Evolutionary conservation across 1,140 invertebrate species (phyloP).

Genomic region (Odontomachus brunneus): DNA sequence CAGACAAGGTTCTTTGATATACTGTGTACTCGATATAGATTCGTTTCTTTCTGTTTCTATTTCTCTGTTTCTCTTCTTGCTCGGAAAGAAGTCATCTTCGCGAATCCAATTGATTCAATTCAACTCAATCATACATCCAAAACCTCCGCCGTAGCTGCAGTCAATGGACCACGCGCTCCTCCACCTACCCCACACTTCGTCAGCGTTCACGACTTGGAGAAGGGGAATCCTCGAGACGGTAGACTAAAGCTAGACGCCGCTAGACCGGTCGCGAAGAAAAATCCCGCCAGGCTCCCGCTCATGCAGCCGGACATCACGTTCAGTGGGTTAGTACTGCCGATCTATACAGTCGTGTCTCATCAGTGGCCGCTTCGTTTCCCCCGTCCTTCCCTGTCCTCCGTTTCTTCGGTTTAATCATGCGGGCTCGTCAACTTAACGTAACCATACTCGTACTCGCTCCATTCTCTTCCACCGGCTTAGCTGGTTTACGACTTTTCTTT

Average conservation of each 20-base stretch:
- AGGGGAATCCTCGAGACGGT: constrained; percentile 48
- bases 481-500: constrained; percentile 54
- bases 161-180: neutral
- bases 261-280: constrained; percentile 75
- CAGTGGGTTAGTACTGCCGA: constrained; percentile 74
- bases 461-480: constrained; percentile 53
- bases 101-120: too few species aligned
- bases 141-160: neutral
- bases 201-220: constrained; percentile 2
- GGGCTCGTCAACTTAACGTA: constrained; percentile 54
- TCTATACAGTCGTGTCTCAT: constrained; percentile 45
- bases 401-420: constrained; percentile 72
- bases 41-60: too few species aligned
- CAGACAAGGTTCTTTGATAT: too few species aligned
- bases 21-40: too few species aligned
- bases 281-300: constrained; percentile 35
- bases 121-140: too few species aligned
- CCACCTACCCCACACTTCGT: neutral
- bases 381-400: constrained; percentile 25
- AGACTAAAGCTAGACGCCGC: constrained; percentile 74
- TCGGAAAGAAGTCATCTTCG: too few species aligned
- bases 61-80: too few species aligned
- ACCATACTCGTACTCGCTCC: constrained; percentile 26
- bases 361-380: neutral
- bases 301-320: constrained; percentile 58